phyloP scores from a whole-genome alignment of 2,888 invertebrate species.

The Meta bourneti region DNA sequence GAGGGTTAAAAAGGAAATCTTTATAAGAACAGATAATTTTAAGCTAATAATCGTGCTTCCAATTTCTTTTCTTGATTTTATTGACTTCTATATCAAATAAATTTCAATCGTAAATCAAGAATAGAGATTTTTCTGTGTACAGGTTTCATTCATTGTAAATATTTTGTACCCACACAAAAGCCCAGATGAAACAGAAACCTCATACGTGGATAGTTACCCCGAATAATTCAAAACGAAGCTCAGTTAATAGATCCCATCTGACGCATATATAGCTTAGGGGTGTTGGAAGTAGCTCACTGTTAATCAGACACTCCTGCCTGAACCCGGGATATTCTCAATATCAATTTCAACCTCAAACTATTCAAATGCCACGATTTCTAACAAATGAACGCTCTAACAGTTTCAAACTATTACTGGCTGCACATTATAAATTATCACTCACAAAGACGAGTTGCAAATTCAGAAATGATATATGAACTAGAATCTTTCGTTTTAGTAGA shows the following conservation, averaged over 20 bases:
- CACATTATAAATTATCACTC: conserved; percentile 30
- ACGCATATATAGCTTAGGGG: conserved; percentile 29
- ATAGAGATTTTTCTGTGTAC: too few species aligned
- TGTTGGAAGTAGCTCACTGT: conserved; percentile 19
- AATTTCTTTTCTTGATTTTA: too few species aligned
- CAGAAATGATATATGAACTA: neutral
- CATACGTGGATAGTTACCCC: neutral
- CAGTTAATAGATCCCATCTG: conserved; percentile 36
- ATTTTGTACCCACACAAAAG: too few species aligned
- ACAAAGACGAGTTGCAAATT: conserved; percentile 59
- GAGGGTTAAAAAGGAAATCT: too few species aligned
- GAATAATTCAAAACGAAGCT: neutral
- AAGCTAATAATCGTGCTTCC: too few species aligned
- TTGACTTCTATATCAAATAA: too few species aligned
- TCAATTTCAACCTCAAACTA: conserved; percentile 63
- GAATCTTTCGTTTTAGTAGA: too few species aligned
- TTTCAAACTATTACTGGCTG: conserved; percentile 60
- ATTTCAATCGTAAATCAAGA: too few species aligned
- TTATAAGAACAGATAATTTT: too few species aligned
- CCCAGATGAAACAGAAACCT: too few species aligned
- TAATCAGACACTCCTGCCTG: conserved; percentile 57
- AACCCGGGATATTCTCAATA: conserved; percentile 44
- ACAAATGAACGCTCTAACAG: conserved; percentile 68
- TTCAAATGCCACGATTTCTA: conserved; percentile 52
- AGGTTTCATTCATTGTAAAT: too few species aligned